Conservation (phyloP, 2,113 vertebrate species). For the Trematocara unimaculatum region DNA sequence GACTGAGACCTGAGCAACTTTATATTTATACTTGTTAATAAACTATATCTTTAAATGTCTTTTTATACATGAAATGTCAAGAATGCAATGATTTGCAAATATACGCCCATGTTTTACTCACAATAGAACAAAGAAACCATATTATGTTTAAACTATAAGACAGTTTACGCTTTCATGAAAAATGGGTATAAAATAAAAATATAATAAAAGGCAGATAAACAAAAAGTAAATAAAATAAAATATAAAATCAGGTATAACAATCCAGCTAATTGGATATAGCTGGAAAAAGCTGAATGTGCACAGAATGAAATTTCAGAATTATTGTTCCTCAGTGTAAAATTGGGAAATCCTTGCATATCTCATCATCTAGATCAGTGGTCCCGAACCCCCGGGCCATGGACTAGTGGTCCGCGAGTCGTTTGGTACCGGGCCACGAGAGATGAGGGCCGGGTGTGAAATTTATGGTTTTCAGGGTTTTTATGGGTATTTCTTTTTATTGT, state of each 20-base stretch:
- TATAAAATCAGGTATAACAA: background rate
- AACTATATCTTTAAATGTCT: background rate
- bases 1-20: background rate
- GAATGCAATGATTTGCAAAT: background rate
- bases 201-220: too few species aligned
- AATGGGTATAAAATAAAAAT: background rate
- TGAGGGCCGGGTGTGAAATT: background rate
- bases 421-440: background rate
- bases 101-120: background rate
- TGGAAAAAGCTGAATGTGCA: background rate
- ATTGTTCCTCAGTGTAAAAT: background rate
- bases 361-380: background rate
- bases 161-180: background rate
- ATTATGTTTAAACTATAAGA: background rate
- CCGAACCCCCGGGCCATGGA: background rate
- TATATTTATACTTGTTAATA: background rate
- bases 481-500: background rate
- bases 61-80: background rate
- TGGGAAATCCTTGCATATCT: background rate
- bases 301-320: background rate
- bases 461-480: background rate
- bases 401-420: fast-evolving
- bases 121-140: background rate
- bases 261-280: background rate
- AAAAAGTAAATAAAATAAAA: too few species aligned